Evolutionary conservation across 2,113 vertebrate genomes (phyloP).

Genomic region (Sceloporus undulatus): DNA sequence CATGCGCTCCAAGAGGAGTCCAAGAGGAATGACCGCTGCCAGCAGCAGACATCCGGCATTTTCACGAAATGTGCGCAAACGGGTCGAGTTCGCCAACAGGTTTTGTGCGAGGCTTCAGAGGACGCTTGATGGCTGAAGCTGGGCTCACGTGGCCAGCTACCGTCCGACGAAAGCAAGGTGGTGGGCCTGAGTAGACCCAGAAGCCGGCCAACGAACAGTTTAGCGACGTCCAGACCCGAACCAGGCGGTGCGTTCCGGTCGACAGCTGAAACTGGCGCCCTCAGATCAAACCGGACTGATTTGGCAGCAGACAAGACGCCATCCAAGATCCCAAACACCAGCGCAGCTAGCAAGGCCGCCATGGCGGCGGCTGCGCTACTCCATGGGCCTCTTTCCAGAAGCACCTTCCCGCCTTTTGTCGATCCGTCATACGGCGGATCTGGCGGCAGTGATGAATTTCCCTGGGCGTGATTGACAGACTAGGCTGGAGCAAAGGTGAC

Average conservation of each 20-base stretch:
- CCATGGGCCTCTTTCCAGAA: constrained; percentile 70
- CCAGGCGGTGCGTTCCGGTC: constrained; percentile 65
- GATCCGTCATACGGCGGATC: constrained; percentile 47
- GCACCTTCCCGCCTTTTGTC: constrained; percentile 52
- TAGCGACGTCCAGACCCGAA: constrained; percentile 59
- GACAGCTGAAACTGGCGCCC: constrained; percentile 74
- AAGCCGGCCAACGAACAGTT: no score
- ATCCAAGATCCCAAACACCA: constrained; percentile 93
- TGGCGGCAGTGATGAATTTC: constrained; percentile 48
- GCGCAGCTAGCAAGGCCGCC: constrained; percentile 70
- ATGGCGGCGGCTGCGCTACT: fast-evolving
- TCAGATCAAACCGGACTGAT: constrained; percentile 86
- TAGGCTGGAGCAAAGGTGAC: not conserved
- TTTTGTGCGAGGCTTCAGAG: not conserved
- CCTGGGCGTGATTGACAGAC: constrained; percentile 66
- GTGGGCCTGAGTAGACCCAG: constrained; percentile 66
- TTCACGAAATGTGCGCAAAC: constrained; percentile 54
- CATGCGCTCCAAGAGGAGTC: constrained; percentile 52
- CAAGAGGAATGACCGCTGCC: not conserved
- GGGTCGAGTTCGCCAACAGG: constrained; percentile 58
- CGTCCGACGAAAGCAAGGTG: constrained; percentile 83
- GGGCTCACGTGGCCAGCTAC: constrained; percentile 85
- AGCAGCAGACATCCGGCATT: constrained; percentile 27
- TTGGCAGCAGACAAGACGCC: constrained; percentile 88
- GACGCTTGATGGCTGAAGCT: constrained; percentile 77